Evolutionary conservation across 1,140 invertebrate genomes (phyloP).

Genomic region (Cydia strobilella): DNA sequence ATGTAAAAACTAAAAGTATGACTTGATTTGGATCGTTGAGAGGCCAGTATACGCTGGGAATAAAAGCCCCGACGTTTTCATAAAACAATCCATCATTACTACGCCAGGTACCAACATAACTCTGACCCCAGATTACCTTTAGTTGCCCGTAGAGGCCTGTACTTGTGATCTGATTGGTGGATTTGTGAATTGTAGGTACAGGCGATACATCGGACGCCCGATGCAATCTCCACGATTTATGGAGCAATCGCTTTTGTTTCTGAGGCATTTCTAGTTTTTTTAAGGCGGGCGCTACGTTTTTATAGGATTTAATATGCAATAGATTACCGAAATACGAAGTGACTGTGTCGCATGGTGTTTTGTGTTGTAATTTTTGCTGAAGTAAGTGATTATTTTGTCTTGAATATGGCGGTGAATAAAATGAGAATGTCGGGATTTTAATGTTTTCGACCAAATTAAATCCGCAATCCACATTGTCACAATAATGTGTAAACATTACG

Average conservation of each 20-base stretch:
- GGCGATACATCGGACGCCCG: background rate
- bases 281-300: background rate
- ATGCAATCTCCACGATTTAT: slow-evolving; percentile 16
- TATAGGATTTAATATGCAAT: background rate
- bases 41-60: background rate
- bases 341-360: background rate
- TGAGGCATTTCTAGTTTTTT: background rate
- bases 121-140: background rate
- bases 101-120: background rate
- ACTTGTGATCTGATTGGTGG: background rate
- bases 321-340: background rate
- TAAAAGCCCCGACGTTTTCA: background rate
- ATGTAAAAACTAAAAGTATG: no score
- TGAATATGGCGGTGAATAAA: no score
- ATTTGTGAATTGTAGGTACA: background rate
- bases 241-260: background rate
- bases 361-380: no score
- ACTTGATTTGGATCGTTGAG: no score
- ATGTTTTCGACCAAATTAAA: no score
- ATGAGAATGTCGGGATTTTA: no score
- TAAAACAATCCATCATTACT: background rate
- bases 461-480: no score
- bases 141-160: background rate
- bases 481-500: no score
- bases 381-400: no score